Evolutionary conservation across 2,888 invertebrate genomes (phyloP).

Genomic region (Diaphora mendica): DNA sequence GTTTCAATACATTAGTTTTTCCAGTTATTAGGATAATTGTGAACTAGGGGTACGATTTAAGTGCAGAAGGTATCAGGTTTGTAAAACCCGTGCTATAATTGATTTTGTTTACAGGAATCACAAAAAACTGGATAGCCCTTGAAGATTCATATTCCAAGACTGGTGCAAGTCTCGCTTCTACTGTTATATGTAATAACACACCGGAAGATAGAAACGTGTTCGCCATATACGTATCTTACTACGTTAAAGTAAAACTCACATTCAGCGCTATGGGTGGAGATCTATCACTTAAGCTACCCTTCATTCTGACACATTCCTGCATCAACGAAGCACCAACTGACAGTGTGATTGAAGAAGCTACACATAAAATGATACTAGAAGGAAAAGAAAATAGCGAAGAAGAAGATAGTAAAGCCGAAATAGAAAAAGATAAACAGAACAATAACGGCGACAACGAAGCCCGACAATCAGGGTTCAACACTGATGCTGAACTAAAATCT

Average conservation of each 20-base stretch:
- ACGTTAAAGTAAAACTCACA: constrained; percentile 94
- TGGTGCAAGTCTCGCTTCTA: constrained; percentile 88
- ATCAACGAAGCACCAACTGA: constrained; percentile 87
- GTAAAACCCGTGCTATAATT: not conserved
- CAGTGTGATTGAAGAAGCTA: constrained; percentile 82
- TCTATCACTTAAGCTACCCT: constrained; percentile 92
- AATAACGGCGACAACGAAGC: constrained; percentile 66
- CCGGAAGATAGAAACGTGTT: constrained; percentile 94
- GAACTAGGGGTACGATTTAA: not conserved
- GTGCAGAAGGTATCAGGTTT: not conserved
- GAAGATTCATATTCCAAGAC: constrained; percentile 93
- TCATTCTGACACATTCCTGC: constrained; percentile 91
- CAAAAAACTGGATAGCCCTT: constrained; percentile 96
- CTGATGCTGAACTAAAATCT: constrained; percentile 69
- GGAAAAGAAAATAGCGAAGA: constrained; percentile 81
- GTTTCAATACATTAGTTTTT: too few relatives aligned
- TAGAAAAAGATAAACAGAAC: constrained; percentile 74
- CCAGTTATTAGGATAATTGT: too few relatives aligned
- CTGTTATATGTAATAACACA: constrained; percentile 85
- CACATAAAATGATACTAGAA: constrained; percentile 81
- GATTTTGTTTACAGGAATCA: constrained; percentile 86
- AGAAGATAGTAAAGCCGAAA: constrained; percentile 73
- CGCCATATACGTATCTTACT: constrained; percentile 96
- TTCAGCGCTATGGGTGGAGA: constrained; percentile 94
- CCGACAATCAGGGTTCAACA: constrained; percentile 60